phyloP scores from a whole-genome alignment of 2,888 invertebrate species.

The Athalia circularis region DNA sequence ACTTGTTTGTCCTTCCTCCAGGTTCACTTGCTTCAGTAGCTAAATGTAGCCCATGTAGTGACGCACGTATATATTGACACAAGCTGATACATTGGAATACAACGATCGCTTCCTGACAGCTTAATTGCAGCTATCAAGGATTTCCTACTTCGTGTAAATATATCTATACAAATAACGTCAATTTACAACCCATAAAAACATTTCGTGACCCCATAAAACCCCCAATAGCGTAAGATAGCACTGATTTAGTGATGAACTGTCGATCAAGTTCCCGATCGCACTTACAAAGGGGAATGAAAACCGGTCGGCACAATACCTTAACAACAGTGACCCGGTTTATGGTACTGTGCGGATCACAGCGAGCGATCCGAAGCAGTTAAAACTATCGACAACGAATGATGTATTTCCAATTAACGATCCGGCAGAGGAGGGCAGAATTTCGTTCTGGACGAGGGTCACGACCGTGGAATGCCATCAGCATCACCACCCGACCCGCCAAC shows the following conservation, averaged over 20 bases:
- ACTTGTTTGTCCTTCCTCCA: neutral
- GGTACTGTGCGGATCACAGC: neutral
- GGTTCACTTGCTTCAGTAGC: neutral
- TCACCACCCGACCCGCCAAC: neutral
- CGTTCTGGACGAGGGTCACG: conserved; percentile 39
- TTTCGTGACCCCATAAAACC: no score
- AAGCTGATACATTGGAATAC: no score
- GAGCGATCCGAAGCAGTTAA: neutral
- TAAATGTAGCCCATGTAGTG: neutral
- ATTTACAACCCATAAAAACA: no score
- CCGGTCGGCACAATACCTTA: neutral
- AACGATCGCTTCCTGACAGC: no score
- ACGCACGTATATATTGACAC: no score
- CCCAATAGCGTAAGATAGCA: no score
- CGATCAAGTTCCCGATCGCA: no score
- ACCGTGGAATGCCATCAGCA: conserved; percentile 39
- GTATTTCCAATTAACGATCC: conserved; percentile 43
- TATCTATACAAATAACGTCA: no score
- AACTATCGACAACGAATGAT: conserved; percentile 42
- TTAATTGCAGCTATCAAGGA: no score
- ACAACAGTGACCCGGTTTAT: neutral
- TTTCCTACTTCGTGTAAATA: no score
- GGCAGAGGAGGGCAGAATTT: conserved; percentile 28
- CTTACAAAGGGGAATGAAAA: no score
- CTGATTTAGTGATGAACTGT: no score